Evolutionary conservation across 2,797 vertebrate genomes (phyloP).

Genomic region (Pseudopleuronectes americanus): DNA sequence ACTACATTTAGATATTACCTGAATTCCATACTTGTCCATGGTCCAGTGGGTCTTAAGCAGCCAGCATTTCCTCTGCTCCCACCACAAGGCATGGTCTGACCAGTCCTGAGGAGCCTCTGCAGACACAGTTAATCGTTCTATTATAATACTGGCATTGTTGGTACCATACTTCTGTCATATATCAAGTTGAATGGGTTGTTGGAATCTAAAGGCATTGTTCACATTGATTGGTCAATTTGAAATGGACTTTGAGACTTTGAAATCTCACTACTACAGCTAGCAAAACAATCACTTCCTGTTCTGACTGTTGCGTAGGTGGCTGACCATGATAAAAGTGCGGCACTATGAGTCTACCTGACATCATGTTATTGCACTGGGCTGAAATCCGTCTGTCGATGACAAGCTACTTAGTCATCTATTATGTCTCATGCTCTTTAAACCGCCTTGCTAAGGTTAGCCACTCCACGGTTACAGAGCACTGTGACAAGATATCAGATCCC

Average conservation of each 20-base stretch:
- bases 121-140: constrained; percentile 2
- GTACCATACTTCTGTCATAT: constrained; percentile 4
- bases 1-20: constrained; percentile 57
- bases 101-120: constrained; percentile 91
- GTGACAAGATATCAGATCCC: constrained; percentile 34
- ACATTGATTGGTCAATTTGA: constrained; percentile 22
- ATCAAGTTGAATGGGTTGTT: not conserved
- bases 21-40: constrained; percentile 94
- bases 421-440: constrained; percentile 40
- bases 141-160: not conserved
- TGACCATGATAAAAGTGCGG: constrained; percentile 28
- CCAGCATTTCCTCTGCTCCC: constrained; percentile 95
- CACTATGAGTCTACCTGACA: constrained; percentile 66
- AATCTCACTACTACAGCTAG: not conserved
- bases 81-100: constrained; percentile 98
- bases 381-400: constrained; percentile 60
- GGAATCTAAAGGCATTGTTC: not conserved
- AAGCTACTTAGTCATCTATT: constrained; percentile 60
- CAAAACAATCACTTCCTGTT: constrained; percentile 26
- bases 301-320: constrained; percentile 21
- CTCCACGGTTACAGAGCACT: constrained; percentile 8
- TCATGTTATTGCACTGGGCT: constrained; percentile 50
- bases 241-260: constrained; percentile 8
- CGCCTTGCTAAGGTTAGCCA: constrained; percentile 11
- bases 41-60: constrained; percentile 98